Percentiles rank a stretch among this genome's conserved stretches.
These are phyloP conservation scores for Nysson spinosus DNA, from an alignment of 2,888 invertebrate genomes.

Conservation along the genomic window DNA sequence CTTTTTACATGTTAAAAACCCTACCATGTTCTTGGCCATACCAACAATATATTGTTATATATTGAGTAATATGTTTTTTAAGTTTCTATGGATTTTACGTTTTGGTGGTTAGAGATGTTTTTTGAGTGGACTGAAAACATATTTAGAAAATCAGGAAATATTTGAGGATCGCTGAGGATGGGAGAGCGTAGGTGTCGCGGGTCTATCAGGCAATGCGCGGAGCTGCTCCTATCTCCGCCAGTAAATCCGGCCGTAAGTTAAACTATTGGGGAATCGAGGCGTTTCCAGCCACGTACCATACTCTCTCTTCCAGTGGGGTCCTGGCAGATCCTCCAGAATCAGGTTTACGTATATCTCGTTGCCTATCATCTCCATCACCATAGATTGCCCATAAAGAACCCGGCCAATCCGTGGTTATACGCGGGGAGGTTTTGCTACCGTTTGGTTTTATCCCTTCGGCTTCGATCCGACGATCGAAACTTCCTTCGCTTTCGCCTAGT, in stretches of 20 bases:
- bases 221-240: slow-evolving; percentile 73
- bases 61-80: no score
- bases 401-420: slow-evolving; percentile 76
- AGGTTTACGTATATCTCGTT: slow-evolving; percentile 77
- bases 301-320: slow-evolving; percentile 55
- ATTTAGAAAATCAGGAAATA: slow-evolving; percentile 23
- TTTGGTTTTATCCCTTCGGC: slow-evolving; percentile 40
- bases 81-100: no score
- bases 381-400: slow-evolving; percentile 78
- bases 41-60: no score
- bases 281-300: slow-evolving; percentile 51
- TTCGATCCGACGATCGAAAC: slow-evolving; percentile 65
- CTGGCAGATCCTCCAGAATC: slow-evolving; percentile 73
- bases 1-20: no score
- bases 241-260: slow-evolving; percentile 77
- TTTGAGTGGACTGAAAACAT: not conserved
- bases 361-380: slow-evolving; percentile 78
- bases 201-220: slow-evolving; percentile 71
- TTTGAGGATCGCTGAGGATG: slow-evolving; percentile 68
- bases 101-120: no score
- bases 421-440: slow-evolving; percentile 54
- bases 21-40: no score
- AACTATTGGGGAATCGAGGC: slow-evolving; percentile 76
- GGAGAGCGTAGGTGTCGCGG: slow-evolving; percentile 68
- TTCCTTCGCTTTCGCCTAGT: slow-evolving; percentile 41